A percentile compares a stretch with the other conserved stretches of the same genome.
phyloP scores from a whole-genome alignment of 2,797 vertebrate genomes.

The Pagetopsis macropterus region DNA sequence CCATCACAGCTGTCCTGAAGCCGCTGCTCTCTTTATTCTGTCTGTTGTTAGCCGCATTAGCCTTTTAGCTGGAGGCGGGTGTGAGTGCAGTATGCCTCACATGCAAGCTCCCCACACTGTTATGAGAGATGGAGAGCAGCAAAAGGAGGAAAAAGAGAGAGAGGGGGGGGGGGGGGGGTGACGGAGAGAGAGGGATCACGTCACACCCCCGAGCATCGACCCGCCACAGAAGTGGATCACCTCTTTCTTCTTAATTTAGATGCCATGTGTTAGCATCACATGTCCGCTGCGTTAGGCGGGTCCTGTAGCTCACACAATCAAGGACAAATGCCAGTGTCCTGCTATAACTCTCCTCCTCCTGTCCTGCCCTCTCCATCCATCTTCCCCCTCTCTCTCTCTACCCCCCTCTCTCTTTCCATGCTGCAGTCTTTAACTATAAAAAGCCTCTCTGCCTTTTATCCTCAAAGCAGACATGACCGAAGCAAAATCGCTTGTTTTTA shows the following conservation, averaged over 20 bases:
- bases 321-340: slow-evolving; percentile 77
- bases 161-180: not conserved
- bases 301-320: slow-evolving; percentile 58
- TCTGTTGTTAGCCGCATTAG: slow-evolving; percentile 41
- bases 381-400: slow-evolving; percentile 34
- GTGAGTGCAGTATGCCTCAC: slow-evolving; percentile 24
- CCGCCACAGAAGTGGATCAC: slow-evolving; percentile 61
- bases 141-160: not conserved
- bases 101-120: slow-evolving; percentile 42
- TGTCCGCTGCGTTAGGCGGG: slow-evolving; percentile 66
- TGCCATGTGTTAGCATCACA: slow-evolving; percentile 62
- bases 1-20: slow-evolving; percentile 34
- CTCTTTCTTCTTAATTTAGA: slow-evolving; percentile 63
- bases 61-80: slow-evolving; percentile 52
- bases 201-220: slow-evolving; percentile 55
- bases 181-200: slow-evolving; percentile 42
- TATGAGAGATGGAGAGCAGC: slow-evolving; percentile 38
- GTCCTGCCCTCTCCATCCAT: slow-evolving; percentile 36
- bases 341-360: slow-evolving; percentile 62
- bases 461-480: not conserved
- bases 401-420: slow-evolving; percentile 13
- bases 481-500: not conserved
- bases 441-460: slow-evolving; percentile 26
- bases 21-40: slow-evolving; percentile 13
- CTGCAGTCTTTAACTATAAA: slow-evolving; percentile 63